phyloP scores from a whole-genome alignment of 2,113 vertebrate species.

The Microcebus jonahi region DNA sequence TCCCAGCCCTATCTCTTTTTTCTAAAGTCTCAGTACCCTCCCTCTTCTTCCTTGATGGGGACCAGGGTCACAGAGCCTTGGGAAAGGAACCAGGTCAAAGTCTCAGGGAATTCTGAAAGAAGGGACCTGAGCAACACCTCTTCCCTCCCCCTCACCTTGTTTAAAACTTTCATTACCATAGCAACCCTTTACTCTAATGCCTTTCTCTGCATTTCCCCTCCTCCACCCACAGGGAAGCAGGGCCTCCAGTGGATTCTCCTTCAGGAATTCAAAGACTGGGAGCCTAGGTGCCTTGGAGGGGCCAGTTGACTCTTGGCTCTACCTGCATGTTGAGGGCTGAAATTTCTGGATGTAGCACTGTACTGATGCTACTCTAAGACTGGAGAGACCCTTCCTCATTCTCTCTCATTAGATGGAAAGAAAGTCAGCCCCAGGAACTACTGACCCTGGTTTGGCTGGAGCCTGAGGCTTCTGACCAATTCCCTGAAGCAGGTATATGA shows the following conservation, averaged over 20 bases:
- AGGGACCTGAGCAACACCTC: background rate
- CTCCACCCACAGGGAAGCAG: constrained; percentile 20
- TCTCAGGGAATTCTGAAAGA: background rate
- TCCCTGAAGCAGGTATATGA: background rate
- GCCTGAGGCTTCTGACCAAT: background rate
- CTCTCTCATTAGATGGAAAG: background rate
- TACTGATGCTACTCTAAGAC: background rate
- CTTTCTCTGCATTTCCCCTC: constrained; percentile 42
- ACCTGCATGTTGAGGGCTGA: background rate
- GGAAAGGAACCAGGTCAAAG: background rate
- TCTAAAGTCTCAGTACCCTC: background rate
- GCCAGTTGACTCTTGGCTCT: background rate
- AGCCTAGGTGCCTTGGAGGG: background rate
- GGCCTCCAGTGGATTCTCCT: background rate
- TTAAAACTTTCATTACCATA: constrained; percentile 85
- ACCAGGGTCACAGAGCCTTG: background rate
- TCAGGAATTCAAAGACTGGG: constrained; percentile 34
- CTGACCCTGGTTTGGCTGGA: background rate
- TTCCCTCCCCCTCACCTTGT: constrained; percentile 68
- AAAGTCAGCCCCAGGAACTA: background rate
- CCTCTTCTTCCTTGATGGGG: background rate
- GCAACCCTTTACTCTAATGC: constrained; percentile 76
- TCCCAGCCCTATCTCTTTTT: background rate
- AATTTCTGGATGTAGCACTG: constrained; percentile 1
- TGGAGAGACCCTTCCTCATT: background rate